phyloP scores from a whole-genome alignment of 2,888 invertebrate species.

The Ceramica pisi region DNA sequence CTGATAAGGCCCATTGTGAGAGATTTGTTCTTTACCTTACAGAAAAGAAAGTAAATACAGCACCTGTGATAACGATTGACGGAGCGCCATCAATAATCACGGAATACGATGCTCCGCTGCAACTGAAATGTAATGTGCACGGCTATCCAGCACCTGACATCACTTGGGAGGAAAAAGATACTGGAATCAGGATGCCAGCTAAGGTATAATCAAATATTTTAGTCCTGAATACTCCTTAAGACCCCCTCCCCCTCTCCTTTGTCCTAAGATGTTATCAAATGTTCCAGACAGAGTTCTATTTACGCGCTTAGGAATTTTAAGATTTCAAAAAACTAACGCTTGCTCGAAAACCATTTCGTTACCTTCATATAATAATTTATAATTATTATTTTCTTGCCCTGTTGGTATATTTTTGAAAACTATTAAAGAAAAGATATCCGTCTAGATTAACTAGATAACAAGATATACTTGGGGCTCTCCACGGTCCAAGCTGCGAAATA shows the following conservation, averaged over 20 bases:
- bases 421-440: too few relatives aligned
- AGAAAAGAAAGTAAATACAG: constrained; percentile 56
- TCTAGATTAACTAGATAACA: background rate
- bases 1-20: too few relatives aligned
- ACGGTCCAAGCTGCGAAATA: too few relatives aligned
- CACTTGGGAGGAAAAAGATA: constrained; percentile 71
- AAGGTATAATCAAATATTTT: constrained; percentile 56
- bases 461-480: too few relatives aligned
- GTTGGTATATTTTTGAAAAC: too few relatives aligned
- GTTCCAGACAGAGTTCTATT: background rate
- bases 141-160: constrained; percentile 77
- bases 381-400: background rate
- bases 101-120: constrained; percentile 65
- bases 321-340: background rate
- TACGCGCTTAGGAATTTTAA: too few relatives aligned
- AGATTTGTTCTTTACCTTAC: constrained; percentile 37
- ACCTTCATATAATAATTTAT: background rate
- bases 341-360: background rate
- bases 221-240: background rate
- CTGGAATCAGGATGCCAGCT: constrained; percentile 53
- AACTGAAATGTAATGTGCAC: constrained; percentile 74
- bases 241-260: too few relatives aligned
- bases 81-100: constrained; percentile 59
- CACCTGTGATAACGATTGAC: constrained; percentile 68
- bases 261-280: too few relatives aligned